These are phyloP conservation scores for Bambusicola thoracicus DNA, from an alignment of 2,113 vertebrate genomes.

Conservation along the genomic window DNA sequence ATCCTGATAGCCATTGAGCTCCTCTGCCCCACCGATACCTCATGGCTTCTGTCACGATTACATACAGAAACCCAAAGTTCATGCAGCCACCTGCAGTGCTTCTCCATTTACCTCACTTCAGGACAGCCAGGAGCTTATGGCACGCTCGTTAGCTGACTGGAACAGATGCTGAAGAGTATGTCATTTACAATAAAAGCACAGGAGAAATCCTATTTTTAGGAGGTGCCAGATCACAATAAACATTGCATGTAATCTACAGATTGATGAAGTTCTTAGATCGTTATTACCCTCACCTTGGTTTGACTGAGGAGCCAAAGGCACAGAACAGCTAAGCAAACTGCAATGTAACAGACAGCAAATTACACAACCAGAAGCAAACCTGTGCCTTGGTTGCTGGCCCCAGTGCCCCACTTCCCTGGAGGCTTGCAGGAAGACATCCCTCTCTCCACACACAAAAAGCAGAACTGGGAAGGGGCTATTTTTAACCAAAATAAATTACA, in stretches of 20 bases:
- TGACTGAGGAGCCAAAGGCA: background rate
- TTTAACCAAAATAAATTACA: slow-evolving; percentile 26
- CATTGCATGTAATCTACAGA: background rate
- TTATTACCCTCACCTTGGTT: background rate
- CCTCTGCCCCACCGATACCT: background rate
- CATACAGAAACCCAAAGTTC: background rate
- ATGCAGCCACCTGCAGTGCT: background rate
- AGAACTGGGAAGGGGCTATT: slow-evolving; percentile 34
- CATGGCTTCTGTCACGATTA: background rate
- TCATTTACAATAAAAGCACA: background rate
- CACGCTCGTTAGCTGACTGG: background rate
- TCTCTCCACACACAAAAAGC: background rate
- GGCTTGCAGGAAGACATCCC: background rate
- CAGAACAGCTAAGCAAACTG: background rate
- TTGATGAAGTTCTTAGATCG: background rate
- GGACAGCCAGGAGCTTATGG: background rate
- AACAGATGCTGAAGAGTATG: background rate
- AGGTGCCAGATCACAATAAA: background rate
- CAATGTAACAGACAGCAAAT: background rate
- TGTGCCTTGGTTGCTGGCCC: slow-evolving; percentile 18
- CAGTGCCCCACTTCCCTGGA: background rate
- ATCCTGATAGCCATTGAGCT: background rate
- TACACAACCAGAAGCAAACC: background rate
- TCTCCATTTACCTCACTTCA: background rate
- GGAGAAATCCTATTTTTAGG: background rate